Evolutionary conservation across 2,113 vertebrate genomes (phyloP).

Genomic region (Chrysochloris asiatica): DNA sequence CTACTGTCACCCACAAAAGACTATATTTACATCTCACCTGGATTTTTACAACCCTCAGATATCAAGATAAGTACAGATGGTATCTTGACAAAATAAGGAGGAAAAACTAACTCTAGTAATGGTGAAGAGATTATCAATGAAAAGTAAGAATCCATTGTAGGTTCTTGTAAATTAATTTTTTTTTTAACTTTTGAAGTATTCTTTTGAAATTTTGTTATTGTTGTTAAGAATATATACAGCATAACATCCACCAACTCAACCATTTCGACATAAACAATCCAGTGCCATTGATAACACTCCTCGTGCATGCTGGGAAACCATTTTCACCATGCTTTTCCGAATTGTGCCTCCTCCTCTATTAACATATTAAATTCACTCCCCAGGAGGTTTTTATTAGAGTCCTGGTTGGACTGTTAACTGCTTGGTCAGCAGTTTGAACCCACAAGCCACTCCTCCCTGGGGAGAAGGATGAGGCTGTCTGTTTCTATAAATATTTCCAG

Average conservation of each 20-base stretch:
- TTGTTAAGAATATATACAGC: background rate
- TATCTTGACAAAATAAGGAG: constrained; percentile 8
- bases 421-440: too few species aligned
- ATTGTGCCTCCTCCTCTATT: background rate
- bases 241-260: background rate
- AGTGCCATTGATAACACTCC: background rate
- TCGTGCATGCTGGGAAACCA: background rate
- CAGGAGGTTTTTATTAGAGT: too few species aligned
- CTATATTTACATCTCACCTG: background rate
- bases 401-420: too few species aligned
- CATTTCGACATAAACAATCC: background rate
- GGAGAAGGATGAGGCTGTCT: too few species aligned
- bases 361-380: background rate
- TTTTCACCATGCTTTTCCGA: background rate
- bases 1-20: background rate
- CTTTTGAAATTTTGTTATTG: background rate
- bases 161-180: too few species aligned
- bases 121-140: background rate
- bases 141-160: constrained; percentile 15
- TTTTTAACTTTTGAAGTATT: background rate
- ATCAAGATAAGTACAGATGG: background rate
- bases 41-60: background rate
- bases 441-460: too few species aligned
- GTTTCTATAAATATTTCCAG: too few species aligned
- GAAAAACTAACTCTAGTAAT: background rate